A percentile compares a stretch with the other conserved stretches of the same genome.
These are phyloP conservation scores for Berghia stephanieae DNA, from an alignment of 1,140 invertebrate genomes.

Conservation along the genomic window DNA sequence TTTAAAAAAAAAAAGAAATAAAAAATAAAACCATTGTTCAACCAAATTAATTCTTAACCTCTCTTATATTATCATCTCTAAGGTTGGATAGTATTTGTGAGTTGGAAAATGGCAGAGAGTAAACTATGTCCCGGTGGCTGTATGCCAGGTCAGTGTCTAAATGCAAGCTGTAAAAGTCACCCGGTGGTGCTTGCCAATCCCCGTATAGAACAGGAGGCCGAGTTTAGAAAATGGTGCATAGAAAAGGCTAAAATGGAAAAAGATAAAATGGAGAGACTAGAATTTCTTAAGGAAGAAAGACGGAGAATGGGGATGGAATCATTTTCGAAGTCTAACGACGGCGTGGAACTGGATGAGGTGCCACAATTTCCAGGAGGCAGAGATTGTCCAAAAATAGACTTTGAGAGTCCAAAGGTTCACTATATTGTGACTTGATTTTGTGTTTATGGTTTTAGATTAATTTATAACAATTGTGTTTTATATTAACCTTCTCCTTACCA, in stretches of 20 bases:
- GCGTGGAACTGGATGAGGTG: no score
- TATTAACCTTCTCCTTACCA: no score
- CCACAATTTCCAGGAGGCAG: no score
- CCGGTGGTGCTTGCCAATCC: background rate
- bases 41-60: no score
- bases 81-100: background rate
- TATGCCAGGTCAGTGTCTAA: constrained; percentile 18
- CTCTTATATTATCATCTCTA: no score
- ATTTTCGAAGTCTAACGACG: no score
- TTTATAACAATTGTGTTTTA: background rate
- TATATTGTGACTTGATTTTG: background rate
- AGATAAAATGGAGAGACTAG: background rate
- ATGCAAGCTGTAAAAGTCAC: background rate
- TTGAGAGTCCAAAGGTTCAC: background rate
- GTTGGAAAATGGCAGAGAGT: background rate
- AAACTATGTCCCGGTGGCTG: background rate
- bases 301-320: constrained; percentile 20
- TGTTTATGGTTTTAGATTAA: background rate
- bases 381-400: background rate
- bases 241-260: background rate
- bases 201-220: constrained; percentile 9
- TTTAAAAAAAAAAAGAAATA: no score
- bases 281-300: constrained; percentile 13
- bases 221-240: background rate
- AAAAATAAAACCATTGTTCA: no score